Conservation (phyloP, 30 jellyfish, hydroid and myxozoan species). For the Sanderia malayensis region DNA sequence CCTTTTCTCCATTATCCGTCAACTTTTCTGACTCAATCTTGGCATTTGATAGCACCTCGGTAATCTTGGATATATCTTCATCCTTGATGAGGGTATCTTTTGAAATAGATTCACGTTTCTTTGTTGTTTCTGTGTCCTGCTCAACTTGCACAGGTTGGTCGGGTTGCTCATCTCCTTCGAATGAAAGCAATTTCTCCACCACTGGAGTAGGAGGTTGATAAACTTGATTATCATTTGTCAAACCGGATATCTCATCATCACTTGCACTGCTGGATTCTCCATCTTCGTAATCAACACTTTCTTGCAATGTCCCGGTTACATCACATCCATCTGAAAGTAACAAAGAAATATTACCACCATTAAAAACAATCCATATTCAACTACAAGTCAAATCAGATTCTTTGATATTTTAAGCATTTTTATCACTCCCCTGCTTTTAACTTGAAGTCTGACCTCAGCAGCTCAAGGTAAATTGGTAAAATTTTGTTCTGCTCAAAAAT, state of each 20-base stretch:
- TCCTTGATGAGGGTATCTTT: neutral
- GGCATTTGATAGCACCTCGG: neutral
- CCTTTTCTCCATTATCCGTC: neutral
- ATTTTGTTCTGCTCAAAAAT: too few species aligned
- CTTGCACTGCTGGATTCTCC: slow-evolving; percentile 76
- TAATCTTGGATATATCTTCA: slow-evolving; percentile 24
- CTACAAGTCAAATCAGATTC: neutral
- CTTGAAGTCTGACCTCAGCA: too few species aligned
- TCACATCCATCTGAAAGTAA: too few species aligned
- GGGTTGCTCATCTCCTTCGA: slow-evolving; percentile 12
- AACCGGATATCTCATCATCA: slow-evolving; percentile 77
- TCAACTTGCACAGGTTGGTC: slow-evolving; percentile 22
- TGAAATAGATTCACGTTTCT: neutral
- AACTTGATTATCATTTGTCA: slow-evolving; percentile 49
- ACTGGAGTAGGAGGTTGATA: slow-evolving; percentile 35
- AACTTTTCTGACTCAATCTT: neutral
- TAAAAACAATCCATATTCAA: too few species aligned
- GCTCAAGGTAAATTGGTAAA: too few species aligned
- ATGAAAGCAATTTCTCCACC: slow-evolving; percentile 35
- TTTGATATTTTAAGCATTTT: neutral
- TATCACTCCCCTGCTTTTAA: too few species aligned
- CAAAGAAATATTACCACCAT: too few species aligned
- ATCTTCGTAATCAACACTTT: slow-evolving; percentile 57
- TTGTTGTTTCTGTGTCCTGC: neutral
- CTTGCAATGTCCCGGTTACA: slow-evolving; percentile 30